Conservation (phyloP, 1,140 invertebrate genomes). For the Zaprionus nigranus region DNA sequence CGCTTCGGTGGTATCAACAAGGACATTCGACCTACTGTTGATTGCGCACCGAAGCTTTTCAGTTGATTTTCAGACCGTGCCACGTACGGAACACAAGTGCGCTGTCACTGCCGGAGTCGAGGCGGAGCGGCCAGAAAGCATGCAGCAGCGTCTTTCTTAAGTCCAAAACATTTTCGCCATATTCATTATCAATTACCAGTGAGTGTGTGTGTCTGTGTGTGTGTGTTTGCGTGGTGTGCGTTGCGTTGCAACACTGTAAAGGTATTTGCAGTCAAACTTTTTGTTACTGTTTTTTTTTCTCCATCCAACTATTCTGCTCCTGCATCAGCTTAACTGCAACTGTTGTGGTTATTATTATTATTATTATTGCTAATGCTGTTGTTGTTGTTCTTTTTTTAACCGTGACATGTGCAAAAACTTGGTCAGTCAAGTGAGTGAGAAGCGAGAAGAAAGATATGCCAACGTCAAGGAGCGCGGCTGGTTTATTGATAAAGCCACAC, state of each 20-base stretch:
- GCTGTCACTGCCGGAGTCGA: conserved; percentile 35
- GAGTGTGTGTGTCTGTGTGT: conserved; percentile 11
- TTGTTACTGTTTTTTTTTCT: conserved; percentile 3
- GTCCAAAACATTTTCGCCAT: conserved; percentile 18
- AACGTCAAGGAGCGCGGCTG: conserved; percentile 36
- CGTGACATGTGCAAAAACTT: conserved; percentile 32
- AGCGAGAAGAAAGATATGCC: conserved; percentile 8
- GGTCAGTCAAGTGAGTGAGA: conserved; percentile 18
- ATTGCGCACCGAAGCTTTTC: conserved; percentile 76
- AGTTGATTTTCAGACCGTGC: conserved; percentile 81
- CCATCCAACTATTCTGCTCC: not conserved
- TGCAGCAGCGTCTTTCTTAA: conserved; percentile 44
- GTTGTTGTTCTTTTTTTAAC: conserved; percentile 2
- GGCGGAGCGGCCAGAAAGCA: conserved; percentile 22
- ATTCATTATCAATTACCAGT: conserved; percentile 22
- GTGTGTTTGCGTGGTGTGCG: conserved; percentile 14
- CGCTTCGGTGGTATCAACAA: conserved; percentile 67
- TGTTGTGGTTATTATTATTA: not conserved
- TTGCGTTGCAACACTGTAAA: conserved; percentile 1
- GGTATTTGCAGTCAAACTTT: conserved; percentile 27
- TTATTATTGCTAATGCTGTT: not conserved
- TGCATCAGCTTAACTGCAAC: not conserved
- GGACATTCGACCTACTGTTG: conserved; percentile 82
- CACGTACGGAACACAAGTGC: conserved; percentile 65
- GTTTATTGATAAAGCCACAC: conserved; percentile 75